A percentile compares a stretch with the other conserved stretches of the same genome.
phyloP scores from a whole-genome alignment of 2,113 vertebrate species.

The Erythrocercus mccallii region DNA sequence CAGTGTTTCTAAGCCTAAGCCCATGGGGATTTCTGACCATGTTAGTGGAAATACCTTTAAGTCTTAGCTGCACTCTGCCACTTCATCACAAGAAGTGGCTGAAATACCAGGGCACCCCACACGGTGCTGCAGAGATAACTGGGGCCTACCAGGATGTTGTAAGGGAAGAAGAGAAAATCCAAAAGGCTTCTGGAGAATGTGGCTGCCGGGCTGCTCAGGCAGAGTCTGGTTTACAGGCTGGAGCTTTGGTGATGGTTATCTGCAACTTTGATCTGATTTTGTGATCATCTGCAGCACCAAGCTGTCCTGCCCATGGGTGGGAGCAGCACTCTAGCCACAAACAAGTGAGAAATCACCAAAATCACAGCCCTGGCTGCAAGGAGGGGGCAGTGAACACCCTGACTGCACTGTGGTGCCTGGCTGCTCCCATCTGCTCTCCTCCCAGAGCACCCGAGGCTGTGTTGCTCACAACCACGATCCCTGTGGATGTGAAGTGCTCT shows the following conservation, averaged over 20 bases:
- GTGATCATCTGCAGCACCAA: not conserved
- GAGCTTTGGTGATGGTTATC: not conserved
- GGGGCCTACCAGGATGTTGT: not conserved
- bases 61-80: not conserved
- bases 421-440: not conserved
- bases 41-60: not conserved
- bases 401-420: rapidly evolving
- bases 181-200: rapidly evolving
- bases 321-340: not conserved
- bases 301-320: not conserved
- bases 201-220: not conserved
- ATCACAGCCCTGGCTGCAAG: not conserved
- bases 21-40: not conserved
- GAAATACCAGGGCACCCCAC: not conserved
- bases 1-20: not conserved
- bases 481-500: not conserved
- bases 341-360: not conserved
- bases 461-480: not conserved
- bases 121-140: not conserved
- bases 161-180: not conserved
- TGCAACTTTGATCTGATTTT: not conserved
- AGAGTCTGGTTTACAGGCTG: not conserved
- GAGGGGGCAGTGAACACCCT: rapidly evolving
- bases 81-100: not conserved
- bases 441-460: not conserved